A percentile compares a stretch with the other conserved stretches of the same genome.
Conservation (phyloP, 2,113 vertebrate genomes). For the Solenodon paradoxus region DNA sequence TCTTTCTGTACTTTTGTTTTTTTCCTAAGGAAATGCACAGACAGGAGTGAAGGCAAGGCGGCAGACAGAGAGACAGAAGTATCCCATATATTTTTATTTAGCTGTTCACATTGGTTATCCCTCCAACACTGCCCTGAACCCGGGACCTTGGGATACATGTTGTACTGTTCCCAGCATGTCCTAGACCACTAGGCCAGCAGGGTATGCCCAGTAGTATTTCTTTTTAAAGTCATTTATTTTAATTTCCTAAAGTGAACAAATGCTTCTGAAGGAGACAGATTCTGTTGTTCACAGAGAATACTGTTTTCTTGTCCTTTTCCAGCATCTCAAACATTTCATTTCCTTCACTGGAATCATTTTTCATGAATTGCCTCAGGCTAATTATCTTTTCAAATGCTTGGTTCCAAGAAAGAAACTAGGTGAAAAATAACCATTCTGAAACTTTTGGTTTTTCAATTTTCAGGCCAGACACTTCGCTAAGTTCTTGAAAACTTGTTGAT, state of each 20-base stretch:
- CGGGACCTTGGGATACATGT: too few relatives aligned
- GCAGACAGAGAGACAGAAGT: too few relatives aligned
- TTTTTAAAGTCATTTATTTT: not conserved
- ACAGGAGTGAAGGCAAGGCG: too few relatives aligned
- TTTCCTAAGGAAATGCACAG: too few relatives aligned
- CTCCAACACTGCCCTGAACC: too few relatives aligned
- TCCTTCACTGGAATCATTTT: not conserved
- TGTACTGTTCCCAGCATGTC: too few relatives aligned
- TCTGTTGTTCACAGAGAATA: not conserved
- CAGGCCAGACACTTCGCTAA: not conserved
- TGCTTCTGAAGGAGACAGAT: not conserved
- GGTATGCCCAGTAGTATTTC: too few relatives aligned
- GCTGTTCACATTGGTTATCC: too few relatives aligned
- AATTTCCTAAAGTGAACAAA: not conserved
- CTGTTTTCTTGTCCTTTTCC: not conserved
- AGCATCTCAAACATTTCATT: not conserved
- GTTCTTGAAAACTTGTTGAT: not conserved
- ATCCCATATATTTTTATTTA: too few relatives aligned
- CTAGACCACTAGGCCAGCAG: too few relatives aligned
- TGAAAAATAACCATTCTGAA: not conserved
- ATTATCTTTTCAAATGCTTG: not conserved
- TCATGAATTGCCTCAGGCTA: not conserved
- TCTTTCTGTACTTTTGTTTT: too few relatives aligned
- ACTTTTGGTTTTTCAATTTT: not conserved
- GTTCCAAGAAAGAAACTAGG: not conserved